A percentile compares a stretch with the other conserved stretches of the same genome.
phyloP scores from a whole-genome alignment of 2,888 invertebrate genomes.

The Operophtera brumata region DNA sequence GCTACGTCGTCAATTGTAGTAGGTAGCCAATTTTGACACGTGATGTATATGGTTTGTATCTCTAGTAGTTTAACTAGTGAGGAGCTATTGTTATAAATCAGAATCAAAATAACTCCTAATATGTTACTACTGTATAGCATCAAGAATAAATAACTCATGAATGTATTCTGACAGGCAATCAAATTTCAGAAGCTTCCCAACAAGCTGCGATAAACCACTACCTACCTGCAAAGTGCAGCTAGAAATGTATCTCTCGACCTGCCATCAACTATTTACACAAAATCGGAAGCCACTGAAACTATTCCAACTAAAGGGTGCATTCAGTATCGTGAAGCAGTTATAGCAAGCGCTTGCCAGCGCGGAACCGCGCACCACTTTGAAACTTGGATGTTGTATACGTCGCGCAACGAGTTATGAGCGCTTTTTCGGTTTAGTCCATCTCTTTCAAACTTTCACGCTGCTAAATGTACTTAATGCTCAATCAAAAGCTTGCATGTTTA shows the following conservation, averaged over 20 bases:
- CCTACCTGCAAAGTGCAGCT: constrained; percentile 15
- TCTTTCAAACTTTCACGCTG: too few species aligned
- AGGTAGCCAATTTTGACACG: too few species aligned
- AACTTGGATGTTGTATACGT: neutral
- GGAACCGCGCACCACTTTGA: neutral
- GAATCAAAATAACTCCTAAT: too few species aligned
- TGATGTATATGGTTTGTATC: too few species aligned
- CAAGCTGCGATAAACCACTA: constrained; percentile 17
- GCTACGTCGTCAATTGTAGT: too few species aligned
- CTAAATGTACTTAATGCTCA: too few species aligned
- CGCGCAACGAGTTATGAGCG: too few species aligned
- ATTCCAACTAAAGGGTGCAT: constrained; percentile 14
- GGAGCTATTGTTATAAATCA: too few species aligned
- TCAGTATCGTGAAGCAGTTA: neutral
- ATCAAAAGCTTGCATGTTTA: too few species aligned
- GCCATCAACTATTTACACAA: constrained; percentile 25
- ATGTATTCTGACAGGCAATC: constrained; percentile 9
- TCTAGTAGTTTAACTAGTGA: too few species aligned
- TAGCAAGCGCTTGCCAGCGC: neutral
- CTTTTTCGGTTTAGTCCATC: too few species aligned
- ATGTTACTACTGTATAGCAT: too few species aligned
- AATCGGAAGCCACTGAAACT: constrained; percentile 26
- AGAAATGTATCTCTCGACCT: constrained; percentile 10
- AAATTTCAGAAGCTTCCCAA: constrained; percentile 8
- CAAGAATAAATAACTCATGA: neutral